phyloP scores from a whole-genome alignment of 2,888 invertebrate genomes.

The Oscheius sp. region DNA sequence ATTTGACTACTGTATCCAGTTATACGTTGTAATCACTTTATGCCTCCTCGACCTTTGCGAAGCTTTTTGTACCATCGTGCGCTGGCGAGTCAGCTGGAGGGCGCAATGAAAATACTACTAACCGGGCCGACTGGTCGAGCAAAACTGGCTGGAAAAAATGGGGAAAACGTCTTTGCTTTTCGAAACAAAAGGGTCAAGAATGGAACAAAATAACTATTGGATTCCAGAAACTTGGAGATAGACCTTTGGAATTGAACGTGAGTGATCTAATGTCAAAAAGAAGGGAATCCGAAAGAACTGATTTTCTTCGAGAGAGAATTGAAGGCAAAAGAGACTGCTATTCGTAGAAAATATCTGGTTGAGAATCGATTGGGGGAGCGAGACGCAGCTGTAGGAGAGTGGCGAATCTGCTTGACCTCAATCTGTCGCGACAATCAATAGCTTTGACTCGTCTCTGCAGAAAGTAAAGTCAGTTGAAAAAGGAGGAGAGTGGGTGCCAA shows the following conservation, averaged over 20 bases:
- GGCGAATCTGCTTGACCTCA: slow-evolving; percentile 20
- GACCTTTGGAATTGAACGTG: too few relatives aligned
- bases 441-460: neutral
- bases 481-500: neutral
- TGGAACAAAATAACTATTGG: too few relatives aligned
- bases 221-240: too few relatives aligned
- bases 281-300: neutral
- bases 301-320: neutral
- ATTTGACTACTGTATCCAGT: neutral
- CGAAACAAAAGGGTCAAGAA: too few relatives aligned
- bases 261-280: too few relatives aligned
- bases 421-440: slow-evolving; percentile 6
- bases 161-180: neutral
- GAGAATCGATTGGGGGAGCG: slow-evolving; percentile 13
- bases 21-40: slow-evolving; percentile 22
- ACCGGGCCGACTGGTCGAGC: neutral
- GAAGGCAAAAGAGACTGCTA: neutral
- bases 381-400: neutral
- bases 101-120: too few relatives aligned
- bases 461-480: slow-evolving; percentile 3
- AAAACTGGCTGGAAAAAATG: neutral
- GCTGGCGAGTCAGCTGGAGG: too few relatives aligned
- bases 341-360: neutral
- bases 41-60: slow-evolving; percentile 18
- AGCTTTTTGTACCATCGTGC: slow-evolving; percentile 13